Conservation (phyloP, 2,888 invertebrate species). For the Tortrix viridana region DNA sequence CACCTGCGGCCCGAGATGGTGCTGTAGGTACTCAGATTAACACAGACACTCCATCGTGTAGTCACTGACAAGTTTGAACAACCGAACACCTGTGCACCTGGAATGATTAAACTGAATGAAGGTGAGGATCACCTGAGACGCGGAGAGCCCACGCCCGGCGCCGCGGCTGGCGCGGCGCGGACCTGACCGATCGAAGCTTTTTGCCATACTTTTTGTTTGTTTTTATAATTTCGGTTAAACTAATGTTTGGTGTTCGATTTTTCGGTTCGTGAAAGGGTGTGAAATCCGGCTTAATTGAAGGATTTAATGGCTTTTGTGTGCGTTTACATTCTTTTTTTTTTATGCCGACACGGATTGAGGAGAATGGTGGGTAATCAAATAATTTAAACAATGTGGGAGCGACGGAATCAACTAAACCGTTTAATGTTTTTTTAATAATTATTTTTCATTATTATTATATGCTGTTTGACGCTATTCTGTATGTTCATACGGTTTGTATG, state of each 20-base stretch:
- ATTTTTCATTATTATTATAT: too few relatives aligned
- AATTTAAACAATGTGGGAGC: constrained; percentile 40
- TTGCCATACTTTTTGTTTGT: constrained; percentile 75
- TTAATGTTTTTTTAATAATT: constrained; percentile 35
- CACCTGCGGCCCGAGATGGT: too few relatives aligned
- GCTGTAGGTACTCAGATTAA: too few relatives aligned
- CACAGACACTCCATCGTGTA: too few relatives aligned
- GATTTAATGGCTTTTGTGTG: constrained; percentile 78
- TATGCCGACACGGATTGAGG: constrained; percentile 43
- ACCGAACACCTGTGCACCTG: too few relatives aligned
- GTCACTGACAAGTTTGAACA: too few relatives aligned
- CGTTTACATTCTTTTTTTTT: constrained; percentile 72
- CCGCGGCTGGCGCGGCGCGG: constrained; percentile 53
- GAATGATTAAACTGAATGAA: too few relatives aligned
- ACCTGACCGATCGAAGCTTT: constrained; percentile 54
- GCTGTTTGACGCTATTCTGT: too few relatives aligned
- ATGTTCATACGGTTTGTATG: background rate
- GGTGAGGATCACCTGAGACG: background rate
- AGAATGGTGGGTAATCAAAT: constrained; percentile 44
- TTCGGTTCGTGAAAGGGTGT: constrained; percentile 84
- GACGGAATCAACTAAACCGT: constrained; percentile 23
- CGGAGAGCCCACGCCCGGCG: constrained; percentile 40
- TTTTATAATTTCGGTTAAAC: constrained; percentile 82
- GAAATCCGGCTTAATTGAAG: constrained; percentile 82
- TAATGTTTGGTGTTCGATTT: constrained; percentile 84